These are phyloP conservation scores for Neosilurus hyrtlii DNA, from an alignment of 2,797 vertebrate genomes.

Conservation along the genomic window DNA sequence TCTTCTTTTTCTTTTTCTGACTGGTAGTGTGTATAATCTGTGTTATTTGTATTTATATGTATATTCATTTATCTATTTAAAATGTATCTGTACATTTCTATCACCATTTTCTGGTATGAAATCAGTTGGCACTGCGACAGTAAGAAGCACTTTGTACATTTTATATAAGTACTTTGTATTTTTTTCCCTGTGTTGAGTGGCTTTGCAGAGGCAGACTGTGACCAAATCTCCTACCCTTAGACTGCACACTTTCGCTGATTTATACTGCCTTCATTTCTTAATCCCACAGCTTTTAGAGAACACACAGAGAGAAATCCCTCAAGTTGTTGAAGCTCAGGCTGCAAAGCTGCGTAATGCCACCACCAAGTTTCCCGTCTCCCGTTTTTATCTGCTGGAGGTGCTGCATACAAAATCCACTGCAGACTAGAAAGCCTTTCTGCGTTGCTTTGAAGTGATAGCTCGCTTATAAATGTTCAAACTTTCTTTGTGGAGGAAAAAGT, in stretches of 20 bases:
- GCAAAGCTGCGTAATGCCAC: slow-evolving; percentile 55
- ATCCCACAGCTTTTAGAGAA: slow-evolving; percentile 74
- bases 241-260: slow-evolving; percentile 34
- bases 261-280: slow-evolving; percentile 71
- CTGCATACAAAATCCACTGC: slow-evolving; percentile 15
- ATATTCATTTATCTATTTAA: no score
- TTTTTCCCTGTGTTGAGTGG: neutral
- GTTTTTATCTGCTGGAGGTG: slow-evolving; percentile 16
- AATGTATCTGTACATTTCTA: no score
- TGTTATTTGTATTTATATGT: no score
- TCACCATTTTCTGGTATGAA: neutral
- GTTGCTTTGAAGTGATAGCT: slow-evolving; percentile 9
- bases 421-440: slow-evolving; percentile 18
- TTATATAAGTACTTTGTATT: neutral
- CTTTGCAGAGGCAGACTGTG: neutral
- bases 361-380: slow-evolving; percentile 10
- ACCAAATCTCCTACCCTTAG: slow-evolving; percentile 41
- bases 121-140: neutral
- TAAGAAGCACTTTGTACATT: neutral
- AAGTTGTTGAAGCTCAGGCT: slow-evolving; percentile 71
- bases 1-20: no score
- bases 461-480: slow-evolving; percentile 15
- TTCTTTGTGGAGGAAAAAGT: neutral
- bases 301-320: slow-evolving; percentile 73
- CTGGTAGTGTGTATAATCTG: no score